Evolutionary conservation across 2,888 invertebrate genomes (phyloP).

Genomic region (Pachycephus smyrnensis): DNA sequence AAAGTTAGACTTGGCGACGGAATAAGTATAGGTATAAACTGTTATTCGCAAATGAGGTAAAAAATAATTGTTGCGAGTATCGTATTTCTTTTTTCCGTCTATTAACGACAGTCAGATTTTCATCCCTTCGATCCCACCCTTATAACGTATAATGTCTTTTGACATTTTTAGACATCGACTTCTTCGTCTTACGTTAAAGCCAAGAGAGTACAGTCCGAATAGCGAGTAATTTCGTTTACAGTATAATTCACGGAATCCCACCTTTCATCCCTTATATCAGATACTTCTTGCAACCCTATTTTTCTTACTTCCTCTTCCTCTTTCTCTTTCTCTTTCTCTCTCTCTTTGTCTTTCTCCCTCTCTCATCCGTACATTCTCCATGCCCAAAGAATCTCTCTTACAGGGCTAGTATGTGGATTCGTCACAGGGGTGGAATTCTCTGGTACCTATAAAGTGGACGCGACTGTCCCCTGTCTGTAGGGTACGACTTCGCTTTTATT

Average conservation of each 20-base stretch:
- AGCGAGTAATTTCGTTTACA: not conserved
- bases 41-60: not conserved
- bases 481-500: not conserved
- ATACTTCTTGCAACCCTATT: not conserved
- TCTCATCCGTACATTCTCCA: not conserved
- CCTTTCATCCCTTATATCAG: not conserved
- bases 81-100: not conserved
- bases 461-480: not conserved
- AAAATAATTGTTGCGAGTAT: not conserved
- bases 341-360: too few relatives aligned
- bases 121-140: not conserved
- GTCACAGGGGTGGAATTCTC: too few relatives aligned
- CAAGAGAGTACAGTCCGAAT: too few relatives aligned
- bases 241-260: not conserved
- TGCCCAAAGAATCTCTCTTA: too few relatives aligned
- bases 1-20: not conserved
- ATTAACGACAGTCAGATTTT: not conserved
- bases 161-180: not conserved
- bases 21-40: not conserved
- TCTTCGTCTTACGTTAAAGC: not conserved
- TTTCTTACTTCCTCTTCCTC: too few relatives aligned
- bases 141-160: not conserved
- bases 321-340: too few relatives aligned
- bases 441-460: not conserved
- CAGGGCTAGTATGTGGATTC: too few relatives aligned